Conservation (phyloP, 2,113 vertebrate genomes). For the Phocoena sinus region DNA sequence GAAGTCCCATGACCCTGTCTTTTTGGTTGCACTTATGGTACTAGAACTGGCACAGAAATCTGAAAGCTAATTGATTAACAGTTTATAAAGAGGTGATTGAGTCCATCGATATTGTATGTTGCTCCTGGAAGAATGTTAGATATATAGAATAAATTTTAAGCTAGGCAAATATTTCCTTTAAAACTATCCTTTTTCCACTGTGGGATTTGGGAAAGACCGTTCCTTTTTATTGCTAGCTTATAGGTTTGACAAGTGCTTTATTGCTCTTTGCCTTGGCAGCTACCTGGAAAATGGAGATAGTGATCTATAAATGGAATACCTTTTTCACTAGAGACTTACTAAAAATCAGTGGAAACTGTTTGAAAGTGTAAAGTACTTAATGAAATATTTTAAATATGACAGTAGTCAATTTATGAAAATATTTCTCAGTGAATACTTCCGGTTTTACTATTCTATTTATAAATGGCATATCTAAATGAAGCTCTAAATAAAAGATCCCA, state of each 20-base stretch:
- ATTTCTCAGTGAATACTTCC: background rate
- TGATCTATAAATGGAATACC: background rate
- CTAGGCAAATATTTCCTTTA: background rate
- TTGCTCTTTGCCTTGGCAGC: background rate
- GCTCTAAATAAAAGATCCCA: background rate
- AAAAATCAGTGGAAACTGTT: background rate
- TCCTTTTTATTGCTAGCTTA: background rate
- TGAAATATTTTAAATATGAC: background rate
- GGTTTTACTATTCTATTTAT: background rate
- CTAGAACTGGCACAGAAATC: background rate
- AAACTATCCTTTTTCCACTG: background rate
- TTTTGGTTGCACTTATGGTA: background rate
- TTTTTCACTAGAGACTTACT: background rate
- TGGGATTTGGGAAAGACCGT: background rate
- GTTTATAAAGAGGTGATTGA: background rate
- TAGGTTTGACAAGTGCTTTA: background rate
- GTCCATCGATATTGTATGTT: background rate
- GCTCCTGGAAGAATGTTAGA: background rate
- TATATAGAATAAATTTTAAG: background rate
- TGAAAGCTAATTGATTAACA: background rate
- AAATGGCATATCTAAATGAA: background rate
- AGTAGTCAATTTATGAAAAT: background rate
- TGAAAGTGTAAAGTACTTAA: background rate
- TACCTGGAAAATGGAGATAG: background rate
- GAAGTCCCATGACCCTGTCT: too few relatives aligned